Evolutionary conservation across 2,113 vertebrate genomes (phyloP), one percentile per base, ranked within the genome.

Genomic region (Hippocampus mohnikei): DNA sequence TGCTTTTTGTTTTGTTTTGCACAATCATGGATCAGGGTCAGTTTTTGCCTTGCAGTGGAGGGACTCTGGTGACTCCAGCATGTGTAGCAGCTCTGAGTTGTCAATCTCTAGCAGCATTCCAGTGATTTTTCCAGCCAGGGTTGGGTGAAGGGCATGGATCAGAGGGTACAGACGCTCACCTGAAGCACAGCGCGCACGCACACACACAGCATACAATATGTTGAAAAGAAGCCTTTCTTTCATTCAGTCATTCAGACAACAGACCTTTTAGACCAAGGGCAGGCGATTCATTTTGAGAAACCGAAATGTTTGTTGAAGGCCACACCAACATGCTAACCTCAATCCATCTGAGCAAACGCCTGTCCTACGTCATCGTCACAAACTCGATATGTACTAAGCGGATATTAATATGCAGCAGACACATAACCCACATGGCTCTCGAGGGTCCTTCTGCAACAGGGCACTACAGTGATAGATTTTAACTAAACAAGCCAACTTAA

Each of bases 81-180:
- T 94, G 80, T 95, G 95, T 76, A 98, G 90, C 81, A 99, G 92
- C 88, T 99, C 97, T 0, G 95, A 95, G 86, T 96, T 98, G 89
- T 98, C 95, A 0, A 98, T 96, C 88, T 98, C 96, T 77, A 98
- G 90, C 88, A 98, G 91, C 97, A 99, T 99, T 68, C 97, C 96
- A 0, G 96, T 99, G 85, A 98, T 98, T 90, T 98, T 98, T 53
- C 95, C 95, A 0, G 95, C 96, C 88, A 97, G 74, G 0, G 81
- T 81, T 4, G 93, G 85, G 3, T 98, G 94, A 81, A 93, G 60
- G 0, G 84, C 23, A 0, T 93, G 91, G 85, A 98, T 94, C 42
- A 99, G 88, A 0, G 95, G 94, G 83, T 96, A 98, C 73, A 98
- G 87, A 20, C 92, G 93, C 73, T 99, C 96, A 61, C 97, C 97